Evolutionary conservation across 2,888 invertebrate species (phyloP).

Genomic region (Drosophila aldrichi): DNA sequence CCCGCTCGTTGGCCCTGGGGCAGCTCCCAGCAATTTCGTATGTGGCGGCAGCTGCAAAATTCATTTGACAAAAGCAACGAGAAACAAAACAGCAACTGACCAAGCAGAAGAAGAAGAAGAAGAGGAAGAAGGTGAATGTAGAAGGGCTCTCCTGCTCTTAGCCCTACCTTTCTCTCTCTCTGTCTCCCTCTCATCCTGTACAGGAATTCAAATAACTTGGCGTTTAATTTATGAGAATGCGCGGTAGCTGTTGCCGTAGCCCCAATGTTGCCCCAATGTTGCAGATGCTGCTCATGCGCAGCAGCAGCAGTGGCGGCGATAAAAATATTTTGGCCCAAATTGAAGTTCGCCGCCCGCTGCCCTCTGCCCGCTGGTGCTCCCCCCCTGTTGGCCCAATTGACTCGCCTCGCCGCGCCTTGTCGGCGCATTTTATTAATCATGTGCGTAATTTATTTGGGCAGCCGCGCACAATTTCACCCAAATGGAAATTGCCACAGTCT

Average conservation of each 20-base stretch:
- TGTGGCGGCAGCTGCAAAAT: constrained; percentile 81
- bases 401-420: constrained; percentile 9
- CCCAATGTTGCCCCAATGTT: constrained; percentile 26
- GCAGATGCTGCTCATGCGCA: constrained; percentile 54
- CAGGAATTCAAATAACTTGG: constrained; percentile 83
- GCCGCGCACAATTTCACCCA: constrained; percentile 75
- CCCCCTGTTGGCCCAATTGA: constrained; percentile 1
- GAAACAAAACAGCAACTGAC: constrained; percentile 48
- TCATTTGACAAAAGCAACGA: constrained; percentile 76
- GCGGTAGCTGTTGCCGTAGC: constrained; percentile 61
- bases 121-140: constrained; percentile 1
- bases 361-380: neutral
- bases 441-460: constrained; percentile 81
- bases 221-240: constrained; percentile 83
- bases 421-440: constrained; percentile 78
- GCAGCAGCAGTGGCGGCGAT: constrained; percentile 49
- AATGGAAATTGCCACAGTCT: constrained; percentile 68
- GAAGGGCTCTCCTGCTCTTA: constrained; percentile 9
- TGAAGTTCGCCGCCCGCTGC: constrained; percentile 48
- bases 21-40: constrained; percentile 20
- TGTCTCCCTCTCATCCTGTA: constrained; percentile 17
- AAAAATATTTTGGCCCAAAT: constrained; percentile 79
- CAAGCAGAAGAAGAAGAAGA: neutral
- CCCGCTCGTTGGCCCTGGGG: constrained; percentile 1
- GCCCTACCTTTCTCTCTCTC: neutral